A percentile compares a stretch with the other conserved stretches of the same genome.
These are phyloP conservation scores for Bagarius yarrelli DNA, from an alignment of 2,113 vertebrate species.

Conservation along the genomic window DNA sequence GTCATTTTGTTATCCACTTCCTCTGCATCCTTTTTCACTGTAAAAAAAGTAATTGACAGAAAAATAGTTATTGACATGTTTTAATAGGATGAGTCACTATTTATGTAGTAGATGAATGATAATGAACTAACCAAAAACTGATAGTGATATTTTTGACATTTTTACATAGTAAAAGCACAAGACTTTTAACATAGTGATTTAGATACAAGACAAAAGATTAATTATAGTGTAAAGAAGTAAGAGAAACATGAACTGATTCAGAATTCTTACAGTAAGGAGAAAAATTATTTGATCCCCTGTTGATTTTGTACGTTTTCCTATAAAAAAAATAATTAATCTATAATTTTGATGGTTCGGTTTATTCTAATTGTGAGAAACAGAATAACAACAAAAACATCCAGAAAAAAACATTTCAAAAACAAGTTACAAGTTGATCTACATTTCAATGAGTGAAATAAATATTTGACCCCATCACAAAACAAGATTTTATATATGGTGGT, in stretches of 20 bases:
- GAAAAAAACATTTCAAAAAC: no score
- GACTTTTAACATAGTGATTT: background rate
- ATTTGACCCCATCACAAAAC: no score
- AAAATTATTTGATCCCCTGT: no score
- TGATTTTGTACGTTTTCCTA: no score
- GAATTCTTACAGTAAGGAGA: no score
- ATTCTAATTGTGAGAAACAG: no score
- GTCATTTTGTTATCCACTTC: slow-evolving; percentile 76
- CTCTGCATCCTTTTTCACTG: slow-evolving; percentile 82
- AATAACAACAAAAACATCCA: no score
- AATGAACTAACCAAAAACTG: background rate
- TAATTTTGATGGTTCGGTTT: no score
- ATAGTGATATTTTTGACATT: background rate
- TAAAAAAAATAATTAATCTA: no score
- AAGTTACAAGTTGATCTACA: no score
- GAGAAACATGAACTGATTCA: background rate
- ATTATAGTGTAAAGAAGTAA: background rate
- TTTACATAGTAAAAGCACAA: background rate
- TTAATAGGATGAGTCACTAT: background rate
- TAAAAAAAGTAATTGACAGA: slow-evolving; percentile 40
- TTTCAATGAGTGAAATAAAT: no score
- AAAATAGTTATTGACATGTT: slow-evolving; percentile 10
- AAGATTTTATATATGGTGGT: no score
- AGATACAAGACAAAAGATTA: background rate
- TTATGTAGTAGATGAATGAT: background rate